A percentile compares a stretch with the other conserved stretches of the same genome.
phyloP scores from a whole-genome alignment of 1,140 invertebrate species.

The Melipona quadrifasciata region DNA sequence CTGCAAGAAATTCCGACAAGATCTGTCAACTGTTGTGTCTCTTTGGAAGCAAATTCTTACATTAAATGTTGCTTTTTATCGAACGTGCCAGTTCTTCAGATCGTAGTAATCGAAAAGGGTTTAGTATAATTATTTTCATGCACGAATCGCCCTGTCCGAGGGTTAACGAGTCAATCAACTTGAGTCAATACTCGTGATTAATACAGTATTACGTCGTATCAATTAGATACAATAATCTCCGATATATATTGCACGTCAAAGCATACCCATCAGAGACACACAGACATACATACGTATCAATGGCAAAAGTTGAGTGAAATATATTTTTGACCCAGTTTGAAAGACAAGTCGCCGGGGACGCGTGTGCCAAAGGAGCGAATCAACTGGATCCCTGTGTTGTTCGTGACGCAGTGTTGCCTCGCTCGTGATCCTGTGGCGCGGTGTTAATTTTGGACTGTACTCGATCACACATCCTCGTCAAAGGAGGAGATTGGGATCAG shows the following conservation, averaged over 20 bases:
- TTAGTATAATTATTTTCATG: too few relatives aligned
- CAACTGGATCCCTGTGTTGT: constrained; percentile 46
- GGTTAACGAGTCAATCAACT: too few relatives aligned
- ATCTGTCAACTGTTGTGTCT: too few relatives aligned
- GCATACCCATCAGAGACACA: too few relatives aligned
- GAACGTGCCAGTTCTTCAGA: too few relatives aligned
- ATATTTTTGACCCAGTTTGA: constrained; percentile 7
- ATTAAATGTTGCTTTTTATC: too few relatives aligned
- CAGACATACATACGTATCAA: background rate
- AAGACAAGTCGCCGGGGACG: constrained; percentile 1
- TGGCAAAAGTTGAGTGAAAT: background rate
- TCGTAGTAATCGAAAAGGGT: too few relatives aligned
- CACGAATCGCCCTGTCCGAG: too few relatives aligned
- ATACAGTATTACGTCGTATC: background rate
- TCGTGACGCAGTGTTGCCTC: constrained; percentile 41
- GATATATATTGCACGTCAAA: background rate
- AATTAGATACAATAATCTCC: background rate
- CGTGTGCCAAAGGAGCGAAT: constrained; percentile 25
- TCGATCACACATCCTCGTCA: constrained; percentile 48
- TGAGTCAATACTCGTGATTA: background rate
- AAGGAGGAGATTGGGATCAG: constrained; percentile 52
- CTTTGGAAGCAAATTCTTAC: too few relatives aligned
- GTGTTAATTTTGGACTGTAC: constrained; percentile 62
- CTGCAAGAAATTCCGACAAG: too few relatives aligned
- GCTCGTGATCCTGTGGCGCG: constrained; percentile 38